Evolutionary conservation across 64 coral and sea anemone genomes (phyloP), one percentile per base, ranked within the genome.

Genomic region (Orbicella faveolata): DNA sequence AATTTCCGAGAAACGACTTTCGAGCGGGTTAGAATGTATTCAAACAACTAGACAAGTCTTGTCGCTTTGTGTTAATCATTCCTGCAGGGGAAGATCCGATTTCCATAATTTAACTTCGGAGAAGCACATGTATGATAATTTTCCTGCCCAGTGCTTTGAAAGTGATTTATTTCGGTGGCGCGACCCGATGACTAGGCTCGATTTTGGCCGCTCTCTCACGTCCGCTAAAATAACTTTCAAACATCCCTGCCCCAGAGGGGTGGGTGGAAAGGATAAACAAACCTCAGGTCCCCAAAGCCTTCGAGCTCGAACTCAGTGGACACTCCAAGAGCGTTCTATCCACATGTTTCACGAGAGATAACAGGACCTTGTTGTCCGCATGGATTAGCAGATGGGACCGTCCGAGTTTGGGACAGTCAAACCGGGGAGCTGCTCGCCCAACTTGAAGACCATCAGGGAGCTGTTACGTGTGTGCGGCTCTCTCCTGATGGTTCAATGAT

Each of bases 201-300:
- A n/a, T n/a, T n/a, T n/a, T n/a, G n/a, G n/a, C n/a, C n/a, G n/a
- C n/a, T n/a, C n/a, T n/a, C n/a, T n/a, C n/a, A n/a, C n/a, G n/a
- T n/a, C n/a, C n/a, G n/a, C n/a, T n/a, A n/a, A n/a, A n/a, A n/a
- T n/a, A n/a, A n/a, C n/a, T n/a, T n/a, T n/a, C n/a, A n/a, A 74
- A 77, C 62, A 64, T 86, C 11, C 81, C 90, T 76, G 51, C 21
- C 2, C 90, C 90, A 76, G 74, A 91, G 34, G 72, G 90, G 61
- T 91, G 90, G 90, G 81, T 91, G 23, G 90, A 91, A 55, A 86
- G 90, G 90, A 63, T 86, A 19, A 91, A 91, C 74, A 91, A 91
- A 54, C 90, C 81, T 52, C 30, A 91, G 21, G 57, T 86, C 20
- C 36, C 90, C 1, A 81, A 91, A 68, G 90, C 81, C 13, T 91